Evolutionary conservation across 2,888 invertebrate genomes (phyloP).

Genomic region (Saturnia japonica): DNA sequence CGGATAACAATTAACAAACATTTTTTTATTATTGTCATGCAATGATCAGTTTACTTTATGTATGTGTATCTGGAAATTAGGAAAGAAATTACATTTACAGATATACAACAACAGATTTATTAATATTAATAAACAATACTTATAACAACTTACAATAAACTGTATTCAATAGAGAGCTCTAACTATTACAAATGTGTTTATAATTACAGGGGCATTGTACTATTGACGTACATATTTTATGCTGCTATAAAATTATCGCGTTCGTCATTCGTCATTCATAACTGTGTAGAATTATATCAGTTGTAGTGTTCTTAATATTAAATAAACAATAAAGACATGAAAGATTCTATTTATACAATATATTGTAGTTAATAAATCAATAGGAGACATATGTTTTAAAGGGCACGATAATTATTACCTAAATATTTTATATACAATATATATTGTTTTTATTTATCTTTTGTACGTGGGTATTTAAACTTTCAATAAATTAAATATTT

Average conservation of each 20-base stretch:
- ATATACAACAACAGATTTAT: too few species aligned
- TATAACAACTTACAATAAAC: background rate
- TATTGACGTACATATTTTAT: slow-evolving; percentile 10
- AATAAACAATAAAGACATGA: slow-evolving; percentile 1
- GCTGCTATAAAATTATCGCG: slow-evolving; percentile 5
- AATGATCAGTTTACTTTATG: too few species aligned
- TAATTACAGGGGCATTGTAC: slow-evolving; percentile 13
- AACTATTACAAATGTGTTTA: background rate
- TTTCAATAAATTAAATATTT: background rate
- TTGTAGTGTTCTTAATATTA: slow-evolving; percentile 11
- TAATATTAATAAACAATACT: background rate
- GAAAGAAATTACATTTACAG: too few species aligned
- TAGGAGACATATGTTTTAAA: background rate
- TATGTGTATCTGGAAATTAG: too few species aligned
- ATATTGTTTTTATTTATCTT: background rate
- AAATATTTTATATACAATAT: background rate
- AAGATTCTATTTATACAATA: background rate
- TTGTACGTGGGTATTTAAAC: too few species aligned
- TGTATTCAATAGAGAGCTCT: background rate
- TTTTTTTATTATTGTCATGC: too few species aligned
- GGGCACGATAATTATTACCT: background rate
- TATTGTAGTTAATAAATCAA: slow-evolving; percentile 8
- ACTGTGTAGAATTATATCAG: background rate
- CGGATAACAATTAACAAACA: too few species aligned
- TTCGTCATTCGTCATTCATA: background rate